Percentiles rank a stretch among this genome's conserved stretches.
Evolutionary conservation across 2,888 invertebrate genomes (phyloP).

Genomic region (Tenthredo notha): DNA sequence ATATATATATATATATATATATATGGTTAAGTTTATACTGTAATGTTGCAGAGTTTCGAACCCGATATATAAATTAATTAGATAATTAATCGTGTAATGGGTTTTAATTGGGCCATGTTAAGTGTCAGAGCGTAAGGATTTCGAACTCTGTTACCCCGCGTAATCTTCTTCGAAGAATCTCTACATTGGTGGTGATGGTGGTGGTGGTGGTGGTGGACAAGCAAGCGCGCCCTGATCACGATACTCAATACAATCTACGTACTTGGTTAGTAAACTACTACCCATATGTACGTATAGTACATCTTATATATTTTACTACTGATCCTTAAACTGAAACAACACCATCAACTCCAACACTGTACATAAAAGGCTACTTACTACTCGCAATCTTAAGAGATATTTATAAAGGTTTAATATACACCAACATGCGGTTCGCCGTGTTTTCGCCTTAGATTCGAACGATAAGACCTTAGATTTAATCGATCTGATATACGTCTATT

Average conservation of each 20-base stretch:
- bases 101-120: conserved; percentile 77
- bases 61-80: conserved; percentile 75
- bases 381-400: background rate
- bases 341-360: background rate
- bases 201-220: conserved; percentile 8
- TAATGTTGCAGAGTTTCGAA: background rate
- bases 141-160: conserved; percentile 57
- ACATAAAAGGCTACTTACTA: background rate
- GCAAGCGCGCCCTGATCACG: conserved; percentile 51
- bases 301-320: background rate
- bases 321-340: background rate
- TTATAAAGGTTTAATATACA: conserved; percentile 39
- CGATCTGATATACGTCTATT: conserved; percentile 75
- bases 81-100: conserved; percentile 78
- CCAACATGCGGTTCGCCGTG: conserved; percentile 16
- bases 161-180: conserved; percentile 68
- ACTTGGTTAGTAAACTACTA: background rate
- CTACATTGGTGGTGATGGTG: conserved; percentile 18
- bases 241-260: conserved; percentile 37
- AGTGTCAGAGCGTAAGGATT: conserved; percentile 72
- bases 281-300: background rate
- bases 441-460: conserved; percentile 73
- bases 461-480: conserved; percentile 75
- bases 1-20: too few relatives aligned
- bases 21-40: background rate